These are phyloP conservation scores for Brachyrhaphis roseni DNA, from an alignment of 2,797 vertebrate species.

Conservation along the genomic window DNA sequence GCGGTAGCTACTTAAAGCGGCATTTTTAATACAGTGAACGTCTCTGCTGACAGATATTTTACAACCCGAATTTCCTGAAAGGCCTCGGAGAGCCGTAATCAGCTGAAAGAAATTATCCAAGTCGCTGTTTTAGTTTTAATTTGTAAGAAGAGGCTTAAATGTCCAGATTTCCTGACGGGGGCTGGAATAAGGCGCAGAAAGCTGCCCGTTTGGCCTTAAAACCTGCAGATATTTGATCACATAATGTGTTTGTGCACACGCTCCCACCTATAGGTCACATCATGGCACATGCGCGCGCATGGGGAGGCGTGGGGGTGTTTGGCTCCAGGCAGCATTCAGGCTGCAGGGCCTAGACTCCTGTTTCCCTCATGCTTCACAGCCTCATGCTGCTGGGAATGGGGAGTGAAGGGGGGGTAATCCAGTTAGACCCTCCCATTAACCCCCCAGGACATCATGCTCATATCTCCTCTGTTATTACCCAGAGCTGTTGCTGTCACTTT, in stretches of 20 bases:
- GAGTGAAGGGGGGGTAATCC: constrained; percentile 73
- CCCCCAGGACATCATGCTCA: not conserved
- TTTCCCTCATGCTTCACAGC: constrained; percentile 92
- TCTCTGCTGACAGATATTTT: not conserved
- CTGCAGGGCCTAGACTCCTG: constrained; percentile 84
- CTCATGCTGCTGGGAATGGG: constrained; percentile 37
- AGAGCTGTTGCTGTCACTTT: not conserved
- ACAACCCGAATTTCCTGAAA: not conserved
- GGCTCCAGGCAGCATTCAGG: constrained; percentile 66
- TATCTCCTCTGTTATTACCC: not conserved
- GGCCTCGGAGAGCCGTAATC: not conserved
- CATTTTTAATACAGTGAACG: too few species aligned
- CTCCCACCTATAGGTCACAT: not conserved
- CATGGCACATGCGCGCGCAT: too few species aligned
- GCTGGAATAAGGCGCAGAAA: constrained; percentile 1
- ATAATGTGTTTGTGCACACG: not conserved
- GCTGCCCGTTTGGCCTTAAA: not conserved
- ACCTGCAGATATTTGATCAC: not conserved
- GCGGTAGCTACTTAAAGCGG: not conserved
- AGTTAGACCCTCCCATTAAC: not conserved
- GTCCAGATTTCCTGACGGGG: not conserved
- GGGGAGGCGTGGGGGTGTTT: constrained; percentile 24
- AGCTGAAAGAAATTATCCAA: not conserved
- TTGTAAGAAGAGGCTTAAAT: not conserved
- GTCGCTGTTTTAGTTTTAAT: not conserved